These are phyloP conservation scores for Montipora sp. DNA, from an alignment of 64 coral and sea anemone genomes.

Conservation along the genomic window DNA sequence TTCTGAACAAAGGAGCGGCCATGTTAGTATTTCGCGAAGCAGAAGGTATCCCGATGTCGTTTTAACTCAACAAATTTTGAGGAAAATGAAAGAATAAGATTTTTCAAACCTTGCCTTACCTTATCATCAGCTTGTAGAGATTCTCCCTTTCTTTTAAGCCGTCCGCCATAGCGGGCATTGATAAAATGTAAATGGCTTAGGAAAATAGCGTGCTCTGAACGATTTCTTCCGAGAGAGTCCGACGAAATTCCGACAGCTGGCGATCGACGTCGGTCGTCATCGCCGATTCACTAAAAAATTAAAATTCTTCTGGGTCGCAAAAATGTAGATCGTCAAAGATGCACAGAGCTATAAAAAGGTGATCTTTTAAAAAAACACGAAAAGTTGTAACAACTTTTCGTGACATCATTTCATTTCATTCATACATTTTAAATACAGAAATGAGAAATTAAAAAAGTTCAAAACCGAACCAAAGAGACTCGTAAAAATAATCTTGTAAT, in stretches of 20 bases:
- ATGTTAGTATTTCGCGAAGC: neutral
- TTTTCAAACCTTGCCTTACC: constrained; percentile 21
- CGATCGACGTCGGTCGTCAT: neutral
- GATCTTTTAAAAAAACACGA: too few species aligned
- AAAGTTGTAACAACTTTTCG: too few species aligned
- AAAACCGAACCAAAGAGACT: too few species aligned
- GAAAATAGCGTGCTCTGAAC: neutral
- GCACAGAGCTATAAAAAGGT: too few species aligned
- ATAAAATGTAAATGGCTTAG: neutral
- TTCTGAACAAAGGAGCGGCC: constrained; percentile 23
- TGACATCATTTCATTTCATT: too few species aligned
- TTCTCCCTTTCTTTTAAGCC: constrained; percentile 85
- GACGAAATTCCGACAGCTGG: neutral
- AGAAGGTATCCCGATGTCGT: neutral
- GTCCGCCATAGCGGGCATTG: constrained; percentile 62
- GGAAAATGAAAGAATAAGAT: too few species aligned
- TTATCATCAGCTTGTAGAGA: constrained; percentile 95
- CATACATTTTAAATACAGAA: too few species aligned
- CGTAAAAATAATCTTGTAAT: too few species aligned
- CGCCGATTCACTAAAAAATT: too few species aligned
- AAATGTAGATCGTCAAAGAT: too few species aligned
- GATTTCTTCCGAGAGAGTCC: neutral
- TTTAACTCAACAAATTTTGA: neutral
- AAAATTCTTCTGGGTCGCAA: too few species aligned
- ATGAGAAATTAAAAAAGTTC: too few species aligned